Conservation (phyloP, 2,888 invertebrate species). For the Bellardia bayeri region DNA sequence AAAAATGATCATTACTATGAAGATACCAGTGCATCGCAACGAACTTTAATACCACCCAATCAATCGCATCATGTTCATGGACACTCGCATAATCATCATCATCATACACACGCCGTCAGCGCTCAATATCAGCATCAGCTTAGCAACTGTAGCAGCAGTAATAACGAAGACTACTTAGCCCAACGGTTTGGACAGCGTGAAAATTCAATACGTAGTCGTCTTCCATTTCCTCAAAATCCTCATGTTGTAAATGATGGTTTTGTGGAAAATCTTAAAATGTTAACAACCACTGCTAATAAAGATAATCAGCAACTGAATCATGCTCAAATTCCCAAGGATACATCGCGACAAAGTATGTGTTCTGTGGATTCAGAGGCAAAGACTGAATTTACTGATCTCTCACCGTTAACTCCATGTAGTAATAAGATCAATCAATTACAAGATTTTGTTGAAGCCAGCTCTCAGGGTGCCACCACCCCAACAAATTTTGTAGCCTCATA, state of each 20-base stretch:
- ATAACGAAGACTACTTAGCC: slow-evolving; percentile 86
- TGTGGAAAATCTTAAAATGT: slow-evolving; percentile 77
- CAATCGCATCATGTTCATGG: slow-evolving; percentile 55
- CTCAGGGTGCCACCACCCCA: slow-evolving; percentile 64
- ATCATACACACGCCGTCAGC: slow-evolving; percentile 73
- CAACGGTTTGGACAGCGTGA: slow-evolving; percentile 86
- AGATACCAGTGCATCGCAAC: slow-evolving; percentile 75
- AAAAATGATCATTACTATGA: slow-evolving; percentile 85
- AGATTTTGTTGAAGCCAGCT: slow-evolving; percentile 63
- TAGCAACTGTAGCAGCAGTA: slow-evolving; percentile 75
- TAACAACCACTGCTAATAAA: slow-evolving; percentile 61
- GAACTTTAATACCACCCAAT: slow-evolving; percentile 66
- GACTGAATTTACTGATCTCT: slow-evolving; percentile 84
- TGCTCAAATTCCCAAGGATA: slow-evolving; percentile 79
- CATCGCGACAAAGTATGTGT: slow-evolving; percentile 83
- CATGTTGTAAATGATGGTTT: slow-evolving; percentile 82
- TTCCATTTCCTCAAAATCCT: slow-evolving; percentile 85
- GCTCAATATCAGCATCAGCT: slow-evolving; percentile 75
- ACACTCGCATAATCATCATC: slow-evolving; percentile 68
- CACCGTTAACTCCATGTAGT: slow-evolving; percentile 83
- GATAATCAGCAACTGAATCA: slow-evolving; percentile 73
- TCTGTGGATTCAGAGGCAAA: slow-evolving; percentile 84
- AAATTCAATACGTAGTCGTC: slow-evolving; percentile 86
- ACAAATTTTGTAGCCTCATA: slow-evolving; percentile 83
- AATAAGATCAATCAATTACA: slow-evolving; percentile 77